Percentiles rank a stretch among this genome's conserved stretches.
Conservation (phyloP, 1,140 invertebrate species). For the Trachymyrmex cornetzi region DNA sequence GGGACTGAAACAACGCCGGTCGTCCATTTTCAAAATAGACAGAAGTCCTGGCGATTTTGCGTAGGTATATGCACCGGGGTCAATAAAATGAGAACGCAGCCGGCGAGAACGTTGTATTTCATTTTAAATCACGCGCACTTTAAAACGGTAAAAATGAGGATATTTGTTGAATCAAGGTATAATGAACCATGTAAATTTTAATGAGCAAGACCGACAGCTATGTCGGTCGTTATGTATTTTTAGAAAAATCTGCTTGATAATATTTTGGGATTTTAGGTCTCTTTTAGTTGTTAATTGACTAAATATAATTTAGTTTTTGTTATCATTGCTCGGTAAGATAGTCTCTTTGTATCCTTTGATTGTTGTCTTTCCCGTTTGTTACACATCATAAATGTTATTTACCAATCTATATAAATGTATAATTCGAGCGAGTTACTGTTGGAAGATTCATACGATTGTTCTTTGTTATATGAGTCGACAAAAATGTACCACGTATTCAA, state of each 20-base stretch:
- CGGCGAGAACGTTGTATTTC: neutral
- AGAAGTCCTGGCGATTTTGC: constrained; percentile 2
- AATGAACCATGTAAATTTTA: constrained; percentile 16
- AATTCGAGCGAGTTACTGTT: too few species aligned
- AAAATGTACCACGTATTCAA: too few species aligned
- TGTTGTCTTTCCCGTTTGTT: too few species aligned
- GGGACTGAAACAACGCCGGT: constrained; percentile 15
- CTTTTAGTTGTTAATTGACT: too few species aligned
- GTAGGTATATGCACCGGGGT: neutral
- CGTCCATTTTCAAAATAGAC: constrained; percentile 13
- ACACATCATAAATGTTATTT: too few species aligned
- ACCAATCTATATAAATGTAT: too few species aligned
- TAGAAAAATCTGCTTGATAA: neutral
- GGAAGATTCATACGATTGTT: too few species aligned
- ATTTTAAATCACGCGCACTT: neutral
- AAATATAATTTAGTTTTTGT: too few species aligned
- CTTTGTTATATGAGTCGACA: too few species aligned
- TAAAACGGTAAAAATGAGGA: constrained; percentile 9
- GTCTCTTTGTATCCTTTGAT: too few species aligned
- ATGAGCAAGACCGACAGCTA: neutral
- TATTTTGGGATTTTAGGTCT: too few species aligned
- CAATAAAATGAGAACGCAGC: constrained; percentile 16
- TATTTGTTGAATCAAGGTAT: constrained; percentile 5
- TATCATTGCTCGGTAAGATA: too few species aligned
- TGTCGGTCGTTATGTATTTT: neutral